Evolutionary conservation across 1,140 invertebrate genomes (phyloP).

Genomic region (Limonius californicus): DNA sequence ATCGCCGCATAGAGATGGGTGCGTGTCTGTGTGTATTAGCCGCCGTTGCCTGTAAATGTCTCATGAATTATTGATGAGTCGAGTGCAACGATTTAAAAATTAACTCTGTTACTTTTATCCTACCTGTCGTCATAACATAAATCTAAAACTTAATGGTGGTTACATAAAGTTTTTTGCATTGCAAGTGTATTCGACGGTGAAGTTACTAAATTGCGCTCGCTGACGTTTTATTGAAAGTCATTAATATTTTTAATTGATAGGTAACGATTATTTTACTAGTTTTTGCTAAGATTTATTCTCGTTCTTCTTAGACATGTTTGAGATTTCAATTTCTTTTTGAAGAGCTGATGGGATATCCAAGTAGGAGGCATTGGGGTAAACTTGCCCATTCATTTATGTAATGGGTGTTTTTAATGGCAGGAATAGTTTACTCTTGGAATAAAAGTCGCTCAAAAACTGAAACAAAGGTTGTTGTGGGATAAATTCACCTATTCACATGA

Average conservation of each 20-base stretch:
- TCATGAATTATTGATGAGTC: conserved; percentile 18
- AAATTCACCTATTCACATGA: too few relatives aligned
- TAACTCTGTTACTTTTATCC: conserved; percentile 18
- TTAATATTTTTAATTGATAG: conserved; percentile 7
- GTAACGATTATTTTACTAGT: not conserved
- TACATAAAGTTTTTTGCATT: conserved; percentile 14
- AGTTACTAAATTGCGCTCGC: conserved; percentile 10
- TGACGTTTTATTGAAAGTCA: conserved; percentile 6
- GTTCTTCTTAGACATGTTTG: too few relatives aligned
- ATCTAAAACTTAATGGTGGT: conserved; percentile 17
- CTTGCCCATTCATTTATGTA: too few relatives aligned
- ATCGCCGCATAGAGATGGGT: not conserved
- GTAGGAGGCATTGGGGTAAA: too few relatives aligned
- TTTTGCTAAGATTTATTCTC: not conserved
- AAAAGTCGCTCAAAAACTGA: too few relatives aligned
- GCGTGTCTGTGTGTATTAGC: conserved; percentile 8
- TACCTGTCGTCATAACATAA: conserved; percentile 17
- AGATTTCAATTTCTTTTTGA: too few relatives aligned
- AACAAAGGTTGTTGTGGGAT: too few relatives aligned
- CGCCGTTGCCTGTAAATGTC: conserved; percentile 2
- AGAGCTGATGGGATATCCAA: too few relatives aligned
- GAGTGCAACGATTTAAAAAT: conserved; percentile 19
- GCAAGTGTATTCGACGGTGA: not conserved
- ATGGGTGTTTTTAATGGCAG: too few relatives aligned
- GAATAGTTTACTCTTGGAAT: too few relatives aligned